A percentile compares a stretch with the other conserved stretches of the same genome.
phyloP scores from a whole-genome alignment of 2,888 invertebrate genomes.

The Agrilus biguttatus region DNA sequence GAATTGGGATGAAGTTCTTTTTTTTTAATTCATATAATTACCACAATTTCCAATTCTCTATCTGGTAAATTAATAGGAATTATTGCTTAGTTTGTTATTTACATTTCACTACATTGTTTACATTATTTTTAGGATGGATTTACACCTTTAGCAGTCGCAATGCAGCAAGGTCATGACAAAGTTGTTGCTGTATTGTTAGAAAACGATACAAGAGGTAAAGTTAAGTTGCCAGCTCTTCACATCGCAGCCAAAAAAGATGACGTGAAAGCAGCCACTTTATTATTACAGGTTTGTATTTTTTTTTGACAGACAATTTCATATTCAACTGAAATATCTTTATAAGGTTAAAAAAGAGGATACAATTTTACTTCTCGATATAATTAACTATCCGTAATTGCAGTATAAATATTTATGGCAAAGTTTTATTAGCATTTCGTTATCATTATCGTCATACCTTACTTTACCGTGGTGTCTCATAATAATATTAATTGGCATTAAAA shows the following conservation, averaged over 20 bases:
- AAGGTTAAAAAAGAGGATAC: no score
- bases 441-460: no score
- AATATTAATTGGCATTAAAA: no score
- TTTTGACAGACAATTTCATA: not conserved
- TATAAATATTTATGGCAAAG: no score
- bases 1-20: no score
- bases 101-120: not conserved
- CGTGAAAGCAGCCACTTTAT: slow-evolving; percentile 83
- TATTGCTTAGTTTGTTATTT: not conserved
- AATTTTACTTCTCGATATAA: no score
- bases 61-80: not conserved
- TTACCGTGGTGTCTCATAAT: no score
- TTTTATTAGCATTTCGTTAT: no score
- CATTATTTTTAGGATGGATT: slow-evolving; percentile 69
- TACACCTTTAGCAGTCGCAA: slow-evolving; percentile 96
- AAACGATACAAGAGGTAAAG: slow-evolving; percentile 92
- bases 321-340: no score
- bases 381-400: no score
- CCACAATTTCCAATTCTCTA: no score
- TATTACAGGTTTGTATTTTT: slow-evolving; percentile 52
- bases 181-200: slow-evolving; percentile 92
- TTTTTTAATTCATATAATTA: no score
- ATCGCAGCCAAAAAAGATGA: slow-evolving; percentile 99
- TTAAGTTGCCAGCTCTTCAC: slow-evolving; percentile 88
- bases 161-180: slow-evolving; percentile 96